Base-by-base conservation (phyloP, 2,113 vertebrate genomes). In the Desmodus rotundus region DNA sequence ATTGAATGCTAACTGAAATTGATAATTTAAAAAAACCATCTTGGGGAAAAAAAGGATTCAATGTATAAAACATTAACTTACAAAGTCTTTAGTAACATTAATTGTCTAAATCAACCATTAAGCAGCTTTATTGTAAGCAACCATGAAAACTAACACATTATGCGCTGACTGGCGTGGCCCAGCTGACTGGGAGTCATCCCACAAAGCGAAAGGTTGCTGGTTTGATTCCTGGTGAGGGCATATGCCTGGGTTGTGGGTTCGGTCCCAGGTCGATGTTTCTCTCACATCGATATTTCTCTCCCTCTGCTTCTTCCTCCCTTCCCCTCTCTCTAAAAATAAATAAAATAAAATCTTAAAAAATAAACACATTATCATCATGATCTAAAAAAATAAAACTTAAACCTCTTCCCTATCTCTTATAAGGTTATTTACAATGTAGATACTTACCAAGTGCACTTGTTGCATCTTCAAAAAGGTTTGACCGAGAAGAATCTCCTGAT, bases 381-480 rank as follows among this genome's bases (percentile, higher is more conserved):
- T 73, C 36, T 73, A 78, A 19, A 76, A 87, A 87, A 78, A 43
- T 11, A 1, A 83, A 68, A 67, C 22, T 7, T 63, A 36, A 76
- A 58, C 52, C 28, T 89, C 83, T 78, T 50, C 56, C 38, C 73
- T 28, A 15, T 36, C 31, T 68, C 76, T 16, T 28, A 73, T 0
- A 45, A 54, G 11, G 19, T 88, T 47, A 87, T 14, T 73, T 41
- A n/a, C 7, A 68, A 80, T 56, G 76, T 74, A 97, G 93, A 93
- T 47, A 94, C 98, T 99, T 98, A 99, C 99, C 99, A 97, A 99
- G 98, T 96, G 99, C 99, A 98, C 99, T 99, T 98, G 99, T 99
- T 72, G 99, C 99, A 98, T 99, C 99, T 95, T 99, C 99, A 98
- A 99, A 99, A 97, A 99, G 98, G 97, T 99, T 99, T 97, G 99